Evolutionary conservation across 1,140 invertebrate species (phyloP), one percentile per base, ranked within the genome.

Genomic region (Eumeta japonica): DNA sequence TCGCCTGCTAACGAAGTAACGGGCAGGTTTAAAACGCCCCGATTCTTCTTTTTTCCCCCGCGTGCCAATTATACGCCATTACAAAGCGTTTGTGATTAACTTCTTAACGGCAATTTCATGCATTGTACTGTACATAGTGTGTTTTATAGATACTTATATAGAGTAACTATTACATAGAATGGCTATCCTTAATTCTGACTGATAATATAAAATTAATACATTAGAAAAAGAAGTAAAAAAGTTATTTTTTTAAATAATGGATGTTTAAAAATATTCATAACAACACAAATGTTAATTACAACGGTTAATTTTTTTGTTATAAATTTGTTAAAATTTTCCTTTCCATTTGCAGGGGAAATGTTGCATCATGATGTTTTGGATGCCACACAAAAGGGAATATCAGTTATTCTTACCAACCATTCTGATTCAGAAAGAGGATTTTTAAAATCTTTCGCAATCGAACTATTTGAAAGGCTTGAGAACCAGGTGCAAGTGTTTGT

Each of bases 391-490:
- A 78, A 76, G 41, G 85, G 86, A 1, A 81, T 79, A 12, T 81
- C 82, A 39, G 93, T 98, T 0, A 89, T 98, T 48, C 68, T 98
- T 11, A 91, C 89, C 44, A 94, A 97, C 62, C 95, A 98, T 71
- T 91, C 87, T n/a, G 92, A 97, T 67, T 92, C 92, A 2, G 95
- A 98, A 72, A 78, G 95, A 39, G 92, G 92, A 10, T 98, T 86
- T 70, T 72, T 98, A 0, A 68, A 58, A 13, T 46, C 59, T 28
- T 87, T 89, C 50, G 71, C 78, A 10, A 37, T 47, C 1, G 63
- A 72, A 27, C 67, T 91, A 2, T 41, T 59, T 3, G 52, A 64
- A 13, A 51, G 68, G 29, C 46, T 88, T 2, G 59, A 83, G 1
- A 63, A 79, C 16, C 55, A 79, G 43, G 81, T 90, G 4, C 55